Evolutionary conservation across 2,113 vertebrate species (phyloP), one percentile per base, ranked within the genome.

Genomic region (Tragulus kanchil): DNA sequence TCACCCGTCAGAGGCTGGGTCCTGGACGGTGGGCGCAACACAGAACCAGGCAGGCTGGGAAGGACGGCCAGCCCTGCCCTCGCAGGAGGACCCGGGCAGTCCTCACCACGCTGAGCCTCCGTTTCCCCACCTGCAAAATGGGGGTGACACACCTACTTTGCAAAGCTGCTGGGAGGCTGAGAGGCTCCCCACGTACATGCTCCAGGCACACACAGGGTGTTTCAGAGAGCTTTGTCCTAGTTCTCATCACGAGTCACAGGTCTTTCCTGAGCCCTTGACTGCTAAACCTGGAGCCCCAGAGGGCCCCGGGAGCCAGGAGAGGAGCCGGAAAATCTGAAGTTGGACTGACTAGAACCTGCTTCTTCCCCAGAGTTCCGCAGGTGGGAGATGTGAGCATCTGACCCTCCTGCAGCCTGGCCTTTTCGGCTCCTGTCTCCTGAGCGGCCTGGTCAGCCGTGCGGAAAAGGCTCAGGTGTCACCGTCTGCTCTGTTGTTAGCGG

Each of bases 401-500:
- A 97, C 71, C 45, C 42, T 83, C 71, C 0, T 6, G 85, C 11
- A 4, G 90, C 95, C 98, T 92, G 97, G 93, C 96, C 96, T 59
- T 73, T 69, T 96, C 5, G 6, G 78, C 28, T 16, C 97, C 97
- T 69, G 94, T 31, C 90, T 62, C 96, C 52, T 45, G 1, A 96
- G 94, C 16, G 82, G 81, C 83, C 94, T 95, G 97, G 97, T 97
- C 97, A 98, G 97, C 93, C 97, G 94, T 93, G 98, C 95, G 97
- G 98, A 98, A 98, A 98, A 96, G 94, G 97, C 96, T 98, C 93
- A 96, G 96, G 96, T 97, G 98, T 96, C 98, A 96, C 90, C 13
- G 2, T 71, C 96, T 95, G 95, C 92, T 97, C 93, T 82, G 93
- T 88, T 97, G 96, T 97, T 95, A 98, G 97, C 95, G 97, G 96